Evolutionary conservation across 1,140 invertebrate genomes (phyloP).

Genomic region (Macrobrachium nipponense): DNA sequence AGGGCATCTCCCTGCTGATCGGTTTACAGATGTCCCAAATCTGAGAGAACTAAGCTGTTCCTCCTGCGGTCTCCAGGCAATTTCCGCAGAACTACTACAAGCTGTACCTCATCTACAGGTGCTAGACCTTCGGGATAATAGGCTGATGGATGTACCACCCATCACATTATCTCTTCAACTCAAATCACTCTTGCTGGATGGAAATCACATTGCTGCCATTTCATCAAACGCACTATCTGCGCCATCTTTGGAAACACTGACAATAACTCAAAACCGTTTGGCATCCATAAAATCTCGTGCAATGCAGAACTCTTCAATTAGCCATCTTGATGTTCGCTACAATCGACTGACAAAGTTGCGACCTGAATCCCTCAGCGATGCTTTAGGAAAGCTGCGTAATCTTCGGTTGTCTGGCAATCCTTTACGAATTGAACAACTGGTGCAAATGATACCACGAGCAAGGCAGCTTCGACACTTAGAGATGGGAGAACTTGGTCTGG

Average conservation of each 20-base stretch:
- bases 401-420: slow-evolving; percentile 79
- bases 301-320: slow-evolving; percentile 77
- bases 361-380: slow-evolving; percentile 73
- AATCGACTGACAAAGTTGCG: slow-evolving; percentile 79
- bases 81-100: slow-evolving; percentile 77
- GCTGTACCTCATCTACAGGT: slow-evolving; percentile 71
- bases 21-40: slow-evolving; percentile 78
- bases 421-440: slow-evolving; percentile 68
- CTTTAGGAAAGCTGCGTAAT: slow-evolving; percentile 74
- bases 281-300: slow-evolving; percentile 79
- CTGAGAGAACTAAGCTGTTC: slow-evolving; percentile 78
- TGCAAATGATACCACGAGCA: slow-evolving; percentile 72
- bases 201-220: slow-evolving; percentile 77
- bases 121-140: slow-evolving; percentile 81
- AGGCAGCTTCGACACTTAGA: slow-evolving; percentile 72
- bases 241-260: slow-evolving; percentile 71
- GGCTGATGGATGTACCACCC: slow-evolving; percentile 55
- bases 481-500: slow-evolving; percentile 72
- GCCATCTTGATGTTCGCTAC: slow-evolving; percentile 78
- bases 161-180: slow-evolving; percentile 71
- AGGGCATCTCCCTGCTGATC: slow-evolving; percentile 78
- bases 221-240: slow-evolving; percentile 38
- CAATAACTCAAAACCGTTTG: slow-evolving; percentile 78
- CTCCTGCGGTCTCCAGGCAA: slow-evolving; percentile 76
- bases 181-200: slow-evolving; percentile 74